Conservation (phyloP, 2,888 invertebrate genomes). For the Nemurella pictetii region DNA sequence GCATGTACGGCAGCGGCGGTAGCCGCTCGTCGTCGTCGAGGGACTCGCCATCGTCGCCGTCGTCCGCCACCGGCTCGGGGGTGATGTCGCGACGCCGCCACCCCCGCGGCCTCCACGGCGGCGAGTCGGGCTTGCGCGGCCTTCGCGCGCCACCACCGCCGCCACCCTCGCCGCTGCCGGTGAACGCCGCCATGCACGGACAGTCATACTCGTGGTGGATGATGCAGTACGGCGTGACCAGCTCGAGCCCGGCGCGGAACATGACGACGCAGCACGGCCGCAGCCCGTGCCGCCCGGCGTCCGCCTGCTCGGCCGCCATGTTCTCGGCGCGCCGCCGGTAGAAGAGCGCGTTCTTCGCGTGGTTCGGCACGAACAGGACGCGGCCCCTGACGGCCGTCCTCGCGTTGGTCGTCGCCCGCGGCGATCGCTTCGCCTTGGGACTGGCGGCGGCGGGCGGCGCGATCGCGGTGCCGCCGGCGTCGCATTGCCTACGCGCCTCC, state of each 20-base stretch:
- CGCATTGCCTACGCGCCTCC: neutral
- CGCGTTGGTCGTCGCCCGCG: too few species aligned
- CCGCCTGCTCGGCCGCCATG: neutral
- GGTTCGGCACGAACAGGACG: neutral
- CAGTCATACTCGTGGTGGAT: constrained; percentile 68
- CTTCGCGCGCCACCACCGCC: too few species aligned
- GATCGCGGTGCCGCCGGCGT: too few species aligned
- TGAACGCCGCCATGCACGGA: constrained; percentile 58
- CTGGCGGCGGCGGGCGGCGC: too few species aligned
- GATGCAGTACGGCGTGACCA: constrained; percentile 66
- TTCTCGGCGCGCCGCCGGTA: neutral
- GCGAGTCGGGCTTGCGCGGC: too few species aligned
- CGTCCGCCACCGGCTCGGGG: too few species aligned
- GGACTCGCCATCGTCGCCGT: too few species aligned
- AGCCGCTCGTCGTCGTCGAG: too few species aligned
- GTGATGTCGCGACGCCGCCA: too few species aligned
- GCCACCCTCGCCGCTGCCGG: too few species aligned
- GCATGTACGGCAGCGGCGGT: neutral
- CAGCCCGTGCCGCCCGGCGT: neutral
- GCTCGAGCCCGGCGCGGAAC: neutral
- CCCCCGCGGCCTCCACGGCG: too few species aligned
- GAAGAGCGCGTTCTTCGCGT: neutral
- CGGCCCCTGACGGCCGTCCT: neutral
- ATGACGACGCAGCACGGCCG: neutral
- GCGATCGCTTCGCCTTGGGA: neutral